phyloP scores from a whole-genome alignment of 92 coral and sea anemone species.

The Zoanthus sociatus region DNA sequence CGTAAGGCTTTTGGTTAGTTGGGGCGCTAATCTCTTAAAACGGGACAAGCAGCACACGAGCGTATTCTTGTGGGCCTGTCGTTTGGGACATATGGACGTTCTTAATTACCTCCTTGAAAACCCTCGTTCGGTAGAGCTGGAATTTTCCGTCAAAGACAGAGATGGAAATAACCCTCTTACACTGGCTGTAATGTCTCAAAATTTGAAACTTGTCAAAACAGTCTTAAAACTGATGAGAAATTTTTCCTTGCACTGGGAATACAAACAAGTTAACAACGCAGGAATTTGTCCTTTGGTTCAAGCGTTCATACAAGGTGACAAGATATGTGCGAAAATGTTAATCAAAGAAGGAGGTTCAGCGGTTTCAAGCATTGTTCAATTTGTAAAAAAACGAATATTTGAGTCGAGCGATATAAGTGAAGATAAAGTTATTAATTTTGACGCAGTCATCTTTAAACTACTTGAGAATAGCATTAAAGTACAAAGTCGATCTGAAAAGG shows the following conservation, averaged over 20 bases:
- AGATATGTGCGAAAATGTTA: slow-evolving; percentile 70
- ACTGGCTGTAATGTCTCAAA: slow-evolving; percentile 82
- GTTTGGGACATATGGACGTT: slow-evolving; percentile 61
- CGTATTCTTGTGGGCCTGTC: slow-evolving; percentile 80
- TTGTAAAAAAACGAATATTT: slow-evolving; percentile 45
- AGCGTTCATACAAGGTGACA: slow-evolving; percentile 77
- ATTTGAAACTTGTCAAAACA: slow-evolving; percentile 59
- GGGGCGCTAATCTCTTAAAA: slow-evolving; percentile 66
- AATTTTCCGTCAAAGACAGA: slow-evolving; percentile 58
- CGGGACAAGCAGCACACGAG: slow-evolving; percentile 73
- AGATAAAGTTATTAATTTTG: background rate
- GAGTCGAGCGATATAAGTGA: background rate
- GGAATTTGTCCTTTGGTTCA: slow-evolving; percentile 84
- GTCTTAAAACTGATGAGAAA: slow-evolving; percentile 56
- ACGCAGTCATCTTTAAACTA: slow-evolving; percentile 16
- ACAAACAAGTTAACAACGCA: slow-evolving; percentile 78
- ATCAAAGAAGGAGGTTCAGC: slow-evolving; percentile 69
- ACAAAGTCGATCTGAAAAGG: slow-evolving; percentile 25
- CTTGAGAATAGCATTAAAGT: slow-evolving; percentile 1
- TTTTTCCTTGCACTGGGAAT: slow-evolving; percentile 41
- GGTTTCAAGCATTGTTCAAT: slow-evolving; percentile 70
- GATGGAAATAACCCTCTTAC: slow-evolving; percentile 76
- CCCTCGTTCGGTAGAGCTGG: slow-evolving; percentile 60
- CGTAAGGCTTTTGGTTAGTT: slow-evolving; percentile 59
- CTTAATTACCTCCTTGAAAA: slow-evolving; percentile 68